A percentile compares a stretch with the other conserved stretches of the same genome.
Evolutionary conservation across 1,140 invertebrate genomes (phyloP).

Genomic region (Popillia japonica): DNA sequence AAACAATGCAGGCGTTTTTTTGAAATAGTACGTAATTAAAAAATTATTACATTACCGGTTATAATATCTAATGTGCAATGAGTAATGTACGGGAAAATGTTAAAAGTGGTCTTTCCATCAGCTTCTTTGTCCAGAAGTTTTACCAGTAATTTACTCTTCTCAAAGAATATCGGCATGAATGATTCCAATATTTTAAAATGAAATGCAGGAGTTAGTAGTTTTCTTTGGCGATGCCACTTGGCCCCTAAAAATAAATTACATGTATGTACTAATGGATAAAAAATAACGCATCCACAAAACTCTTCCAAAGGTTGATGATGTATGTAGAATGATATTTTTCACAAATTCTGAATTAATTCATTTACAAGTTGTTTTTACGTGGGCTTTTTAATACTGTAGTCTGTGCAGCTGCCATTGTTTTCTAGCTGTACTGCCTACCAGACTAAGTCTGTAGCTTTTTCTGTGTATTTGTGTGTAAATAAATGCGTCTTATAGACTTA

Average conservation of each 20-base stretch:
- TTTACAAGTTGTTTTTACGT: too few species aligned
- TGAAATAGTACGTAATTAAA: constrained; percentile 41
- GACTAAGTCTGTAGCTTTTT: too few species aligned
- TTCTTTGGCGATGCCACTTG: constrained; percentile 82
- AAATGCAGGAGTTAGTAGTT: constrained; percentile 88
- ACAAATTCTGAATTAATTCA: too few species aligned
- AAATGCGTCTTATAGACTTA: too few species aligned
- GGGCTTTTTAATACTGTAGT: too few species aligned
- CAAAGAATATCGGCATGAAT: constrained; percentile 83
- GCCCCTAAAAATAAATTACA: constrained; percentile 53
- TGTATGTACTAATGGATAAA: too few species aligned
- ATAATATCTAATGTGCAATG: constrained; percentile 29
- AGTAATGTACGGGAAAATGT: constrained; percentile 25
- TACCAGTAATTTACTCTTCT: constrained; percentile 74
- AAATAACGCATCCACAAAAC: too few species aligned
- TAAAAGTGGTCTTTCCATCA: constrained; percentile 60
- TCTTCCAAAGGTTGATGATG: neutral
- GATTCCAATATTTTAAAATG: constrained; percentile 89
- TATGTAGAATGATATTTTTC: too few species aligned
- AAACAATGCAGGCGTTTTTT: neutral
- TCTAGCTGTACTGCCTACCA: too few species aligned
- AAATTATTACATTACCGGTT: neutral
- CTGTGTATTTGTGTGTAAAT: too few species aligned
- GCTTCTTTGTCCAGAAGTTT: constrained; percentile 70
- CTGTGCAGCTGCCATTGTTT: too few species aligned